These are phyloP conservation scores for Pandemis cinnamomeana DNA, from an alignment of 2,888 invertebrate genomes.

Conservation along the genomic window DNA sequence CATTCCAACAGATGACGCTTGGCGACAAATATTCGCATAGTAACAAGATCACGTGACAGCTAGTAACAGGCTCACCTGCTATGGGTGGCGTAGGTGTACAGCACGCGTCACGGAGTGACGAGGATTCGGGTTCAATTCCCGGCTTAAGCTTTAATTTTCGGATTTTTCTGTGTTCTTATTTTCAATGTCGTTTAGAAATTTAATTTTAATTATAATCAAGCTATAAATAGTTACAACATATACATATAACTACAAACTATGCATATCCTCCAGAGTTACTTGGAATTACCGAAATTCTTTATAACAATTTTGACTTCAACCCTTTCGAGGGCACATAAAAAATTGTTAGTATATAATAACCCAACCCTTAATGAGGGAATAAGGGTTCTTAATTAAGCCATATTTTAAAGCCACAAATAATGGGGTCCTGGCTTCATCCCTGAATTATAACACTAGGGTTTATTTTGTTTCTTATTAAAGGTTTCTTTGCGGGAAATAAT, in stretches of 20 bases:
- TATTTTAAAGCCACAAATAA: slow-evolving; percentile 14
- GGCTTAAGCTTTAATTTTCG: no score
- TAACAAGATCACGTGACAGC: no score
- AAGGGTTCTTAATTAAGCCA: slow-evolving; percentile 12
- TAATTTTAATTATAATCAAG: no score
- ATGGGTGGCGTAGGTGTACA: no score
- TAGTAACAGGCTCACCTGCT: no score
- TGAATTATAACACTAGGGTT: neutral
- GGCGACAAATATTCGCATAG: no score
- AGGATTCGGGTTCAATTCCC: no score
- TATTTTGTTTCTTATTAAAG: neutral
- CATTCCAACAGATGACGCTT: no score
- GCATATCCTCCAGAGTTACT: neutral
- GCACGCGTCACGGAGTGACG: no score
- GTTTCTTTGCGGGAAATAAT: neutral
- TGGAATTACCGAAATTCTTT: neutral
- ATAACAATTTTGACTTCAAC: neutral
- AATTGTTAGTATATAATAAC: neutral
- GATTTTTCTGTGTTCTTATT: no score
- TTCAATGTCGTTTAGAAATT: no score
- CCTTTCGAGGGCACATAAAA: neutral
- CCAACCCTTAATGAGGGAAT: neutral
- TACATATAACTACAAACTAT: neutral
- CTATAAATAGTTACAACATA: no score
- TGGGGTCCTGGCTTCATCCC: neutral